phyloP scores from a whole-genome alignment of 2,797 vertebrate genomes.

The Okamejei kenojei region DNA sequence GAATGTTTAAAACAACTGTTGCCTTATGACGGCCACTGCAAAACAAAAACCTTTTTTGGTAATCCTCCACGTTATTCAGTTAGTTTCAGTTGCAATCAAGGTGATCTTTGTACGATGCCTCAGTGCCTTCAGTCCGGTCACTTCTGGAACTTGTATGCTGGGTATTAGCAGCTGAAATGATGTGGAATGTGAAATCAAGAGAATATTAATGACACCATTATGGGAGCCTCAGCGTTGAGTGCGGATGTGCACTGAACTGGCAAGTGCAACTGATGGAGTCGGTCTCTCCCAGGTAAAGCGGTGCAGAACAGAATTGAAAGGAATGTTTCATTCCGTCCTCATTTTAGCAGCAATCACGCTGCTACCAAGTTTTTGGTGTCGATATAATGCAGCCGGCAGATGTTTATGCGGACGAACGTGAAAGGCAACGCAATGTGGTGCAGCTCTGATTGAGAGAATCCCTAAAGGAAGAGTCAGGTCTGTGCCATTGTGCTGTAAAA shows the following conservation, averaged over 20 bases:
- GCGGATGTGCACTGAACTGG: constrained; percentile 23
- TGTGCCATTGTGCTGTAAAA: neutral
- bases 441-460: neutral
- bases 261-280: constrained; percentile 10
- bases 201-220: constrained; percentile 34
- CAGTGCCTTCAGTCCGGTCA: neutral
- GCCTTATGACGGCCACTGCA: neutral
- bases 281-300: constrained; percentile 7
- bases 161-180: constrained; percentile 17
- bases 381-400: neutral
- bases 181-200: constrained; percentile 29
- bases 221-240: neutral
- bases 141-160: neutral
- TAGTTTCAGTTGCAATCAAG: constrained; percentile 15
- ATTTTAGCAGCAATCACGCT: neutral
- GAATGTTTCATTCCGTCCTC: neutral
- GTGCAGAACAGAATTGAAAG: constrained; percentile 1
- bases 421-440: neutral
- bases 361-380: neutral
- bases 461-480: neutral
- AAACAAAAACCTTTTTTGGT: neutral
- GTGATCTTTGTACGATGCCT: constrained; percentile 15
- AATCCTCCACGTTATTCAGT: neutral
- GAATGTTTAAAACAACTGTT: neutral
- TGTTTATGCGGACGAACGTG: neutral